phyloP scores from a whole-genome alignment of 2,113 vertebrate genomes.

The Actinemys pallida region DNA sequence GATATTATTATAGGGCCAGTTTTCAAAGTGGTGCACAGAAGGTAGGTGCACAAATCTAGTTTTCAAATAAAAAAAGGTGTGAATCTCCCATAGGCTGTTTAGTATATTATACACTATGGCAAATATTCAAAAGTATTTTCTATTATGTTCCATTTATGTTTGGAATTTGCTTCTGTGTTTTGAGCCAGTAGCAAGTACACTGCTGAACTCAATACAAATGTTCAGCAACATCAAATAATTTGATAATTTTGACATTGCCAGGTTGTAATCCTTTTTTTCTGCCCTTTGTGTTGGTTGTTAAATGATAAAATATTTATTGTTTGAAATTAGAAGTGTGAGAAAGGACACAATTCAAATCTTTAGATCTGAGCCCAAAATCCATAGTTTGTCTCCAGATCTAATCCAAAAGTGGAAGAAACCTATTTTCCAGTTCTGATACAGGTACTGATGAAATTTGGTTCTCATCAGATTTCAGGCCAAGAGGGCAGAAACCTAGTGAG shows the following conservation, averaged over 20 bases:
- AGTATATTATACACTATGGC: slow-evolving; percentile 18
- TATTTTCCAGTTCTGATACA: neutral
- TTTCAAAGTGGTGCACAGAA: slow-evolving; percentile 21
- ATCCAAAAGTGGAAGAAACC: neutral
- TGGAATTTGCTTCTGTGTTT: slow-evolving; percentile 35
- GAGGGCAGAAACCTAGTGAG: neutral
- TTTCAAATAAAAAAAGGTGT: slow-evolving; percentile 55
- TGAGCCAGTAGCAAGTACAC: neutral
- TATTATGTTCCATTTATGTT: slow-evolving; percentile 27
- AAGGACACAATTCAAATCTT: neutral
- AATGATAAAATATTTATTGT: neutral
- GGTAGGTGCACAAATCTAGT: neutral
- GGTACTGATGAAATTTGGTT: neutral
- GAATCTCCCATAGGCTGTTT: slow-evolving; percentile 49
- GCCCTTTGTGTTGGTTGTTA: neutral
- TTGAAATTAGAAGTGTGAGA: neutral
- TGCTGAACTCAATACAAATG: neutral
- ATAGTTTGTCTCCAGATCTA: neutral
- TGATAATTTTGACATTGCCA: neutral
- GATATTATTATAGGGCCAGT: slow-evolving; percentile 44
- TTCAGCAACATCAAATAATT: neutral
- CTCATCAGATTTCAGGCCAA: neutral
- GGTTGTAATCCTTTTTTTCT: neutral
- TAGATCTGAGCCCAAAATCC: neutral
- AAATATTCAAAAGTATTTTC: slow-evolving; percentile 58